phyloP scores from a whole-genome alignment of 2,113 vertebrate genomes.

The Proterorhinus semilunaris region DNA sequence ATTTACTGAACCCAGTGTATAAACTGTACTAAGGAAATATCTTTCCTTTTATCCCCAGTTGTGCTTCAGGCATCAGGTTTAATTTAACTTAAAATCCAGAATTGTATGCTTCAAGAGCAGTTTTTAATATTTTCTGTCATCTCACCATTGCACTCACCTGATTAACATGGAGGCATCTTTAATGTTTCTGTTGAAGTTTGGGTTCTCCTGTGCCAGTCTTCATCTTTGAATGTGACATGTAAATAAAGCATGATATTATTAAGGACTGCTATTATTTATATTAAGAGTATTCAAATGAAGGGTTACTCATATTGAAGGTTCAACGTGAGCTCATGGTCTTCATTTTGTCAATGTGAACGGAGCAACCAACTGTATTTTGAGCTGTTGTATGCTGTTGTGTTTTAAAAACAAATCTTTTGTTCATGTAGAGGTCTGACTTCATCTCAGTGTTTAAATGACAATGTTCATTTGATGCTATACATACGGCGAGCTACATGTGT shows the following conservation, averaged over 20 bases:
- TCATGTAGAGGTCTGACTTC: conserved; percentile 49
- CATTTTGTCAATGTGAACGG: conserved; percentile 57
- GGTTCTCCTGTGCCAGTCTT: conserved; percentile 22
- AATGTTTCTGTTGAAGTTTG: conserved; percentile 10
- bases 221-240: conserved; percentile 66
- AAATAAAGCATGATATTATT: conserved; percentile 71
- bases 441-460: conserved; percentile 53
- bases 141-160: conserved; percentile 32
- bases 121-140: conserved; percentile 10
- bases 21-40: background rate
- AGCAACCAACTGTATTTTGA: conserved; percentile 59
- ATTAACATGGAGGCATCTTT: conserved; percentile 27
- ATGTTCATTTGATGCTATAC: conserved; percentile 60
- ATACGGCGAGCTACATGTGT: conserved; percentile 59
- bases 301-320: conserved; percentile 47
- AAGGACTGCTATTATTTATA: conserved; percentile 64
- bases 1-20: background rate
- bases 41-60: background rate
- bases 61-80: background rate
- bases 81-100: background rate
- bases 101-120: conserved; percentile 4
- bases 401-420: conserved; percentile 57
- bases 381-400: conserved; percentile 61
- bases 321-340: conserved; percentile 51
- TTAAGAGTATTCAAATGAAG: conserved; percentile 57